phyloP scores from a whole-genome alignment of 2,113 vertebrate genomes.

The Aegotheles bennettii region DNA sequence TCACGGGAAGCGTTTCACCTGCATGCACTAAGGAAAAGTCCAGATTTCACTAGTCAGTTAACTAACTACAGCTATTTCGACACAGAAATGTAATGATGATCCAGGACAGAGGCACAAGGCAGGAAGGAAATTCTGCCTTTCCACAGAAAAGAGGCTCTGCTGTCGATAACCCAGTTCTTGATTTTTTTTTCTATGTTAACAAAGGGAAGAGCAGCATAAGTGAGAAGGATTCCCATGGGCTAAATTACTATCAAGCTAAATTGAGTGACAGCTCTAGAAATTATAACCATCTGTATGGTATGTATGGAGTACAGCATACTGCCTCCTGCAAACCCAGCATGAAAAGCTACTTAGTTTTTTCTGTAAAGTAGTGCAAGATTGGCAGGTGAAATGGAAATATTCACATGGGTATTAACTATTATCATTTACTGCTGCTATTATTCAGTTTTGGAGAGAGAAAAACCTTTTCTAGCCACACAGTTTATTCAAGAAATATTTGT shows the following conservation, averaged over 20 bases:
- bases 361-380: background rate
- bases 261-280: background rate
- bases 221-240: conserved; percentile 16
- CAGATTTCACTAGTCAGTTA: background rate
- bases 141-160: background rate
- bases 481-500: background rate
- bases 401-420: background rate
- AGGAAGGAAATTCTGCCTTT: background rate
- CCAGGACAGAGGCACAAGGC: rapidly evolving
- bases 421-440: background rate
- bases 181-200: background rate
- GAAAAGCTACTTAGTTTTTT: background rate
- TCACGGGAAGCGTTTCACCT: rapidly evolving
- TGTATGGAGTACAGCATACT: background rate
- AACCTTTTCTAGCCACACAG: background rate
- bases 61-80: background rate
- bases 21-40: rapidly evolving
- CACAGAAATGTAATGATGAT: background rate
- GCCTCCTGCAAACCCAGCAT: background rate
- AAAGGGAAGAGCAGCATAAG: background rate
- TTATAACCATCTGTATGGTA: conserved; percentile 1
- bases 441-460: background rate
- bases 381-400: conserved; percentile 29
- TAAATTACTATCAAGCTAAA: background rate
- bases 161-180: background rate